A percentile compares a stretch with the other conserved stretches of the same genome.
phyloP scores from a whole-genome alignment of 2,797 vertebrate species.

The Clarias platycephalus region DNA sequence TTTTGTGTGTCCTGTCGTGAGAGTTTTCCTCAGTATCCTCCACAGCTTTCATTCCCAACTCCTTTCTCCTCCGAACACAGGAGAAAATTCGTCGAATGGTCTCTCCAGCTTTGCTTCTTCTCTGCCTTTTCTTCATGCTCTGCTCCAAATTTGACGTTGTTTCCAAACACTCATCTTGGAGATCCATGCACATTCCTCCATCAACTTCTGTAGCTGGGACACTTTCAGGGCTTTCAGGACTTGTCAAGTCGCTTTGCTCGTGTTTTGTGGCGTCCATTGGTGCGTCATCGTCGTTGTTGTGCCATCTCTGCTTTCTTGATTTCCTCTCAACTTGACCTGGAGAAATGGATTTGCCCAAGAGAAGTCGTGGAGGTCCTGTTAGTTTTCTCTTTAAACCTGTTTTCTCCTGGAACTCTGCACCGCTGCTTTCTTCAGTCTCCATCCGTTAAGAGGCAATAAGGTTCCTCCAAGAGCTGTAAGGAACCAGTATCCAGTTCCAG shows the following conservation, averaged over 20 bases:
- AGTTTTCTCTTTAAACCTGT: slow-evolving; percentile 62
- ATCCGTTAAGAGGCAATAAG: not conserved
- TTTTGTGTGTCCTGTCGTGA: not conserved
- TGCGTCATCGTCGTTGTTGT: slow-evolving; percentile 32
- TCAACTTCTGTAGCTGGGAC: not conserved
- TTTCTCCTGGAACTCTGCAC: slow-evolving; percentile 50
- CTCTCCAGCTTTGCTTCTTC: slow-evolving; percentile 44
- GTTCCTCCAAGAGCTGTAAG: not conserved
- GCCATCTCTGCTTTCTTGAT: slow-evolving; percentile 45
- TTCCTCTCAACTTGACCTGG: slow-evolving; percentile 53
- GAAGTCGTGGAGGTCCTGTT: slow-evolving; percentile 64
- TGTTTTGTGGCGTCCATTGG: not conserved
- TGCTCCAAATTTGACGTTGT: slow-evolving; percentile 16
- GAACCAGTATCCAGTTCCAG: slow-evolving; percentile 5
- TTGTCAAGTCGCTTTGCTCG: slow-evolving; percentile 26
- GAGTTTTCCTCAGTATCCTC: not conserved
- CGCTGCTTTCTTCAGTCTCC: slow-evolving; percentile 41
- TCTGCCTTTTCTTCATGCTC: slow-evolving; percentile 29
- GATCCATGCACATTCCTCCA: slow-evolving; percentile 24
- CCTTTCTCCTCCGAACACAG: slow-evolving; percentile 77
- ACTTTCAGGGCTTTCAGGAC: slow-evolving; percentile 29
- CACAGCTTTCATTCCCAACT: not conserved
- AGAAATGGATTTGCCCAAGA: slow-evolving; percentile 63
- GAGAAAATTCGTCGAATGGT: slow-evolving; percentile 65
- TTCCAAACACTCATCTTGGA: slow-evolving; percentile 48